phyloP scores from a whole-genome alignment of 35 echinoderm and acorn worm genomes.

The Apostichopus californicus region DNA sequence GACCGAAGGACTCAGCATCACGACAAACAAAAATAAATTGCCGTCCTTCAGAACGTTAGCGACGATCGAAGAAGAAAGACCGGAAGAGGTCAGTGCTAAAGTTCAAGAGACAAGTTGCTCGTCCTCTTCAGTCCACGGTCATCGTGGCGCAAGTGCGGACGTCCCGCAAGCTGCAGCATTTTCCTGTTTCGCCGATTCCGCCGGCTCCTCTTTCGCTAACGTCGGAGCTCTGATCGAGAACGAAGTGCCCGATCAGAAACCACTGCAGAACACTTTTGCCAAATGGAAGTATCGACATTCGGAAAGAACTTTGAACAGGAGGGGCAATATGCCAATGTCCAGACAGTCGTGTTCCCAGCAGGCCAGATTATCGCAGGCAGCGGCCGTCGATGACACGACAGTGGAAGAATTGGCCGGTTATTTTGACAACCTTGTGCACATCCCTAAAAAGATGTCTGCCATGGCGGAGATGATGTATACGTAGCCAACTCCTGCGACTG shows the following conservation, averaged over 20 bases:
- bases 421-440: constrained; percentile 96
- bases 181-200: not conserved
- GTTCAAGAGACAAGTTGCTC: not conserved
- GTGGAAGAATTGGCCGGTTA: constrained; percentile 96
- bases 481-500: constrained; percentile 33
- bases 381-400: constrained; percentile 85
- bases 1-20: constrained; percentile 30
- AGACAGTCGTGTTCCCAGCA: constrained; percentile 92
- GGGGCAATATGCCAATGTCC: constrained; percentile 9
- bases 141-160: not conserved
- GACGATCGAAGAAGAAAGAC: constrained; percentile 64
- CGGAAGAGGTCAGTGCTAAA: constrained; percentile 26
- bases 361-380: constrained; percentile 69
- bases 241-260: constrained; percentile 3
- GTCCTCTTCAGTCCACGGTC: not conserved
- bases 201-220: not conserved
- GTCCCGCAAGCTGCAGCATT: not conserved
- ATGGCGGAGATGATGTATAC: constrained; percentile 99
- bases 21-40: constrained; percentile 30
- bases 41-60: constrained; percentile 68
- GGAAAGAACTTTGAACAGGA: not conserved
- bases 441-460: constrained; percentile 95
- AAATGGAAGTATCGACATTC: constrained; percentile 16
- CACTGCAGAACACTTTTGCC: not conserved
- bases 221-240: not conserved